phyloP scores from a whole-genome alignment of 2,113 vertebrate species.

The Myotis lucifugus region DNA sequence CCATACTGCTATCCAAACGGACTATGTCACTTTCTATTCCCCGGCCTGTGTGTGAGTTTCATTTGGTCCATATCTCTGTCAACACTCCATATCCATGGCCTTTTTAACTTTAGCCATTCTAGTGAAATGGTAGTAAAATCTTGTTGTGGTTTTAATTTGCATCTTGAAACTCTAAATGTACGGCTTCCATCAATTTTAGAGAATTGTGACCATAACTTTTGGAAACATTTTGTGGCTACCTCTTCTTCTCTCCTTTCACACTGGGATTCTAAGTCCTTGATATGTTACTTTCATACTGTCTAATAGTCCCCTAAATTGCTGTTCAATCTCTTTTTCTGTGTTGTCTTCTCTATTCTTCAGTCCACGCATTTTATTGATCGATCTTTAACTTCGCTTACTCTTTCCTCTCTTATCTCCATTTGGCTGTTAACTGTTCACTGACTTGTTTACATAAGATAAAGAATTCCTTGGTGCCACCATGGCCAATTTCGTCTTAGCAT shows the following conservation, averaged over 20 bases:
- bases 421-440: not conserved
- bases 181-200: not conserved
- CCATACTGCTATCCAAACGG: not conserved
- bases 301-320: not conserved
- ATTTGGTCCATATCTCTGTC: not conserved
- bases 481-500: not conserved
- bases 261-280: not conserved
- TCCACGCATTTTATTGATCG: not conserved
- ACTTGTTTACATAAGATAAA: not conserved
- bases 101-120: not conserved
- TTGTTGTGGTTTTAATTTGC: not conserved
- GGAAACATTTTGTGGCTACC: not conserved
- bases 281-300: not conserved
- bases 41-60: not conserved
- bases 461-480: not conserved
- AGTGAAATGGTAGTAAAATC: not conserved
- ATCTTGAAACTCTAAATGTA: not conserved
- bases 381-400: not conserved
- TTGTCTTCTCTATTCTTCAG: not conserved
- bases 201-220: not conserved
- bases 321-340: not conserved
- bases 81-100: not conserved
- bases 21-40: not conserved
- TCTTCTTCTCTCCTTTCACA: not conserved
- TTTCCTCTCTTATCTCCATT: not conserved